Percentiles rank a stretch among this genome's conserved stretches.
phyloP scores from a whole-genome alignment of 2,113 vertebrate species.

The Podilymbus podiceps region DNA sequence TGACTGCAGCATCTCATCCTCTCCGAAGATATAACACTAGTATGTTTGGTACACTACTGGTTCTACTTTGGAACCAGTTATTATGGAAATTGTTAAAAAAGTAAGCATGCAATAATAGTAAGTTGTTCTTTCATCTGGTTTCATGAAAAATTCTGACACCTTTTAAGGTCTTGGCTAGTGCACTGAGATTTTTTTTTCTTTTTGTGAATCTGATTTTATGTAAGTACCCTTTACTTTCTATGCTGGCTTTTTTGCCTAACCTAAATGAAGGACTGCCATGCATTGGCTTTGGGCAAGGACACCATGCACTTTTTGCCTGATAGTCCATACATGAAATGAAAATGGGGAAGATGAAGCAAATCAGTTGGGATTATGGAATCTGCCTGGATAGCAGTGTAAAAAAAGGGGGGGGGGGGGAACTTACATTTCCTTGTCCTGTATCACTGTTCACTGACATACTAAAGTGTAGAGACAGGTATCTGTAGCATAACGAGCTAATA shows the following conservation, averaged over 20 bases:
- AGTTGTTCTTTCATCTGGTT: neutral
- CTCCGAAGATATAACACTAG: neutral
- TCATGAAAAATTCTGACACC: neutral
- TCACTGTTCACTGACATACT: neutral
- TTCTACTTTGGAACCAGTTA: neutral
- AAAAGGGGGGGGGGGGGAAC: neutral
- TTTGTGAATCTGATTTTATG: neutral
- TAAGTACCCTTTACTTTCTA: neutral
- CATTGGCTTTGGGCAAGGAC: neutral
- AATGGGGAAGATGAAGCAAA: neutral
- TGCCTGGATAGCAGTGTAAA: neutral
- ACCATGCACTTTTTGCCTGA: neutral
- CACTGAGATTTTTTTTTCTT: neutral
- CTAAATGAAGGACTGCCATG: neutral
- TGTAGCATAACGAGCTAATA: neutral
- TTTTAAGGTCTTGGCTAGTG: neutral
- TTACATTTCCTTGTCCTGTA: neutral
- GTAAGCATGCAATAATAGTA: neutral
- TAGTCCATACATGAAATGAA: neutral
- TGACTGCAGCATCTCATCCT: neutral
- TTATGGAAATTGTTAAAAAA: neutral
- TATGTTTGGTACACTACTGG: neutral
- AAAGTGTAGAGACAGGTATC: neutral
- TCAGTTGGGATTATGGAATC: neutral
- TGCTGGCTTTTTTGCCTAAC: neutral